phyloP scores from a whole-genome alignment of 2,888 invertebrate species.

The Acanthopleura granulata region DNA sequence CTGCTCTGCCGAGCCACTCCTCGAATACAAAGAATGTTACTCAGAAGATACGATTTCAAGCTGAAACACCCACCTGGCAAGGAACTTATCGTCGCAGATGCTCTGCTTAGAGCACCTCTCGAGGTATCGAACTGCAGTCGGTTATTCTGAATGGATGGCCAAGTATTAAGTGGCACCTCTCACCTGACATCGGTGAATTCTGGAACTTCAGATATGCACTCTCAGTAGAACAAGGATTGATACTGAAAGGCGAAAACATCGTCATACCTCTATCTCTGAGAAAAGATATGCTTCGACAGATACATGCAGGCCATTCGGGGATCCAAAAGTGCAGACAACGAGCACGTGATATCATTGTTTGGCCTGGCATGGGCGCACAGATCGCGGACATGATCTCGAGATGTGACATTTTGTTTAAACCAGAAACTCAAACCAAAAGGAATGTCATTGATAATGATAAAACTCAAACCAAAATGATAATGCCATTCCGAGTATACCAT shows the following conservation, averaged over 20 bases:
- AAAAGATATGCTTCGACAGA: slow-evolving; percentile 22
- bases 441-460: slow-evolving; percentile 26
- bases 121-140: slow-evolving; percentile 17
- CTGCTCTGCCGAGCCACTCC: background rate
- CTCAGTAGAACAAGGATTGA: slow-evolving; percentile 13
- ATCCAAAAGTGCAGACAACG: slow-evolving; percentile 28
- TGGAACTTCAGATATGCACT: slow-evolving; percentile 25
- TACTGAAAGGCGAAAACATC: slow-evolving; percentile 21
- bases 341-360: slow-evolving; percentile 35
- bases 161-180: slow-evolving; percentile 19
- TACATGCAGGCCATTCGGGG: slow-evolving; percentile 36
- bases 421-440: slow-evolving; percentile 25
- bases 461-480: slow-evolving; percentile 25
- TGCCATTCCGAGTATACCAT: slow-evolving; percentile 28
- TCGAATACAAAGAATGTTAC: slow-evolving; percentile 22
- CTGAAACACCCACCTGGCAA: slow-evolving; percentile 9
- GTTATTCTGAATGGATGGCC: slow-evolving; percentile 22
- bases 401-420: slow-evolving; percentile 27
- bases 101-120: background rate
- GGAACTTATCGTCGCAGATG: slow-evolving; percentile 6
- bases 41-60: slow-evolving; percentile 19
- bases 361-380: slow-evolving; percentile 33
- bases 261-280: slow-evolving; percentile 18
- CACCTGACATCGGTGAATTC: slow-evolving; percentile 23
- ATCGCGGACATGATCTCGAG: slow-evolving; percentile 30